Percentiles rank a stretch among this genome's conserved stretches.
Conservation (phyloP, 2,797 vertebrate genomes). For the Trachops cirrhosus region DNA sequence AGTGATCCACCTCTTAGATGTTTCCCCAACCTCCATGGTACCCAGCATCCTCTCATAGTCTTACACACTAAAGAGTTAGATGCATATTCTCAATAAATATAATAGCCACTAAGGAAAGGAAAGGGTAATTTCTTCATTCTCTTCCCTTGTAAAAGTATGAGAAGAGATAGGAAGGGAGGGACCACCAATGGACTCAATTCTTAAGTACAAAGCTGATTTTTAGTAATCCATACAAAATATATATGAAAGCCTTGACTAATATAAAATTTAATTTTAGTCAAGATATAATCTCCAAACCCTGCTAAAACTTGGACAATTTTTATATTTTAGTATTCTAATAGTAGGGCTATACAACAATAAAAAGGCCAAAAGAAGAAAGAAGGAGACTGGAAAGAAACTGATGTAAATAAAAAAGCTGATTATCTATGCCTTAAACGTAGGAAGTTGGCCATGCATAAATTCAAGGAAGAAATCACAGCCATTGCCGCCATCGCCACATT, state of each 20-base stretch:
- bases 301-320: not conserved
- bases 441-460: not conserved
- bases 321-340: not conserved
- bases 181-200: not conserved
- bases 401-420: not conserved
- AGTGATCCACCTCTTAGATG: not conserved
- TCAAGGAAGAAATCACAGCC: not conserved
- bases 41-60: not conserved
- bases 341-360: not conserved
- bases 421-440: not conserved
- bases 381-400: not conserved
- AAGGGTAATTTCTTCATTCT: not conserved
- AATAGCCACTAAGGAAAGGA: not conserved
- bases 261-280: conserved; percentile 9
- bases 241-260: not conserved
- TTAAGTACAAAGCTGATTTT: not conserved
- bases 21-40: not conserved
- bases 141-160: not conserved
- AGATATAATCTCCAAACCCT: not conserved
- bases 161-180: not conserved
- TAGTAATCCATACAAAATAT: not conserved
- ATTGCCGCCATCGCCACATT: not conserved
- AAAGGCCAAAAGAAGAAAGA: not conserved
- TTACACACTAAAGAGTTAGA: not conserved
- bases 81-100: not conserved